Conservation (phyloP, 1,140 invertebrate species). For the Anastrepha obliqua region DNA sequence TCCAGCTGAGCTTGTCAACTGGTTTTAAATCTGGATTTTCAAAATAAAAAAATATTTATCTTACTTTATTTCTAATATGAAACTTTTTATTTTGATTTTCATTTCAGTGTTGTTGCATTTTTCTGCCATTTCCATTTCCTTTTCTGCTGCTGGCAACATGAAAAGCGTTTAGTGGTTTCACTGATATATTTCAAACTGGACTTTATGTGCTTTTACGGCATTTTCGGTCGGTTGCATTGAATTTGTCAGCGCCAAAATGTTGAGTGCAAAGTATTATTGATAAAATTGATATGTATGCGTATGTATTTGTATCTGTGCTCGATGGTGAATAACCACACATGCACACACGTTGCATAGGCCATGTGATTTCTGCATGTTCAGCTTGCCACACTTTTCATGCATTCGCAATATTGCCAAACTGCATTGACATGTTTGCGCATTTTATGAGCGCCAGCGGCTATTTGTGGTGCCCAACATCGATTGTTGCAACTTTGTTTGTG, state of each 20-base stretch:
- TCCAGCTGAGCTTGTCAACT: no score
- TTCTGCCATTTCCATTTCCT: background rate
- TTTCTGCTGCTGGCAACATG: background rate
- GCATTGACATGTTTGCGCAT: conserved; percentile 53
- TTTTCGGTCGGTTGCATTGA: conserved; percentile 18
- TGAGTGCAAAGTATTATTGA: conserved; percentile 30
- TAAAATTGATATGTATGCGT: conserved; percentile 28
- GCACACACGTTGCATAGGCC: background rate
- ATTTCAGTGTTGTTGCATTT: background rate
- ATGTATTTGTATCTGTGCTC: background rate
- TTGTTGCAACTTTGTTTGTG: conserved; percentile 36
- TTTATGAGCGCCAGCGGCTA: conserved; percentile 40
- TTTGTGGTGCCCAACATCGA: conserved; percentile 37
- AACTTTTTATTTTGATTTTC: background rate
- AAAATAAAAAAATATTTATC: background rate
- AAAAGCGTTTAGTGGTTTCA: conserved; percentile 3
- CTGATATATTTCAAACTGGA: background rate
- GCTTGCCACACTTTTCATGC: background rate
- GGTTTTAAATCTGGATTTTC: no score
- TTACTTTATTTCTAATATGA: background rate
- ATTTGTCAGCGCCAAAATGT: background rate
- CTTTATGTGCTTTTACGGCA: background rate
- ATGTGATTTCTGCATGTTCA: no score
- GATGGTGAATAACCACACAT: background rate
- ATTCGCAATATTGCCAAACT: conserved; percentile 2